phyloP scores from a whole-genome alignment of 2,888 invertebrate species.

The Torymus aiolomorphi region DNA sequence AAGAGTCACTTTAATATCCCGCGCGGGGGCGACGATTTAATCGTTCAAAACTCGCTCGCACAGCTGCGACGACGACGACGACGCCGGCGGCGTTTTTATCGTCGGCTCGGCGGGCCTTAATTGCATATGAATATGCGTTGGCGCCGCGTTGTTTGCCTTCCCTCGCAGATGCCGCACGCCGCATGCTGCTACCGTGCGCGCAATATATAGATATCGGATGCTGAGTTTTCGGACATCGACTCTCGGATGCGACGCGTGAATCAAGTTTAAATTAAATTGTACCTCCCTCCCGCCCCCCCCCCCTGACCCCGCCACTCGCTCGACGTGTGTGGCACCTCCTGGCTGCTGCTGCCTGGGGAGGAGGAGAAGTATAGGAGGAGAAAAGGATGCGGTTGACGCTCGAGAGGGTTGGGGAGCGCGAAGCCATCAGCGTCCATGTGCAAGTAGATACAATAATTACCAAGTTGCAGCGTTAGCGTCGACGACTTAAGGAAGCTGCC shows the following conservation, averaged over 20 bases:
- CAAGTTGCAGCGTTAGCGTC: constrained; percentile 61
- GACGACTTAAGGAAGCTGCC: constrained; percentile 53
- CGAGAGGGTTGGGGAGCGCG: neutral
- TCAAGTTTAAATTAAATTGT: constrained; percentile 66
- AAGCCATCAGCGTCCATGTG: constrained; percentile 55
- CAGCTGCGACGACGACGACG: neutral
- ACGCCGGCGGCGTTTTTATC: constrained; percentile 28
- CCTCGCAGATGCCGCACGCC: constrained; percentile 18
- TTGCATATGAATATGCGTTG: constrained; percentile 49
- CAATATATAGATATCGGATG: constrained; percentile 21
- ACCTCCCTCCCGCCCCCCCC: neutral
- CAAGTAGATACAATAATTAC: constrained; percentile 68
- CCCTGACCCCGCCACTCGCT: no score
- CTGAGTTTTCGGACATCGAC: constrained; percentile 55
- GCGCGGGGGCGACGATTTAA: constrained; percentile 12
- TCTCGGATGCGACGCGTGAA: constrained; percentile 47
- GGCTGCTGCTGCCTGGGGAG: neutral
- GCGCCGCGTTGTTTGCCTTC: neutral
- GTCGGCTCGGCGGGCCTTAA: constrained; percentile 22
- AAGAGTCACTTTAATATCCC: neutral
- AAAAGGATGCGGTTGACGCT: neutral
- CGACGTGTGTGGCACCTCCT: neutral
- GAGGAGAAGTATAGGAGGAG: no score
- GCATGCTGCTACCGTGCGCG: no score
- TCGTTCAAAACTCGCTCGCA: constrained; percentile 29